phyloP scores from a whole-genome alignment of 37 sponge, comb jelly and placozoan species.

The Bolinopsis microptera region DNA sequence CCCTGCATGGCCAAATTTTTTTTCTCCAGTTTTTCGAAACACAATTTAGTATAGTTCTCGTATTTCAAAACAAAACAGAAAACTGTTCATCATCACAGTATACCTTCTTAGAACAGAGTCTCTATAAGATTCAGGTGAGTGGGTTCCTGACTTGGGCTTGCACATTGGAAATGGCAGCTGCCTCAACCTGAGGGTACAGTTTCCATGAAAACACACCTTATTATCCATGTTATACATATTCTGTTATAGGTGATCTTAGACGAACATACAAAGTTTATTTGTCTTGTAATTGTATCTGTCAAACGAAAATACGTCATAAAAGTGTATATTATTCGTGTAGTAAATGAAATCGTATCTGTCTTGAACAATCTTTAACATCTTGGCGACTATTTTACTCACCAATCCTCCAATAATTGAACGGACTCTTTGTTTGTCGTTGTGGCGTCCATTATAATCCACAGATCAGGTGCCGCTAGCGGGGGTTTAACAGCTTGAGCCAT shows the following conservation, averaged over 20 bases:
- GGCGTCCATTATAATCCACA: conserved; percentile 34
- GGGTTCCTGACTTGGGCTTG: conserved; percentile 46
- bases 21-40: too few relatives aligned
- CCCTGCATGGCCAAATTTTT: too few relatives aligned
- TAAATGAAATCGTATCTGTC: neutral
- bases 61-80: too few relatives aligned
- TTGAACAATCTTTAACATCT: too few relatives aligned
- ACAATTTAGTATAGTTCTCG: too few relatives aligned
- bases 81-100: too few relatives aligned
- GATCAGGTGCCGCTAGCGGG: conserved; percentile 37
- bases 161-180: conserved; percentile 55
- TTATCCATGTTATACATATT: neutral
- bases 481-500: neutral
- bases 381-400: too few relatives aligned
- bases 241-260: too few relatives aligned
- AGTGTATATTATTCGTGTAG: too few relatives aligned
- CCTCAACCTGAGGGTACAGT: neutral
- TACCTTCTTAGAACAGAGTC: conserved; percentile 32
- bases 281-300: too few relatives aligned
- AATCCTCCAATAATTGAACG: neutral
- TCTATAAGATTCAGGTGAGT: conserved; percentile 42
- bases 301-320: too few relatives aligned
- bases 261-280: too few relatives aligned
- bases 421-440: neutral
- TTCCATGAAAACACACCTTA: neutral